phyloP scores from a whole-genome alignment of 1,140 invertebrate species.

The Augochlora pura region DNA sequence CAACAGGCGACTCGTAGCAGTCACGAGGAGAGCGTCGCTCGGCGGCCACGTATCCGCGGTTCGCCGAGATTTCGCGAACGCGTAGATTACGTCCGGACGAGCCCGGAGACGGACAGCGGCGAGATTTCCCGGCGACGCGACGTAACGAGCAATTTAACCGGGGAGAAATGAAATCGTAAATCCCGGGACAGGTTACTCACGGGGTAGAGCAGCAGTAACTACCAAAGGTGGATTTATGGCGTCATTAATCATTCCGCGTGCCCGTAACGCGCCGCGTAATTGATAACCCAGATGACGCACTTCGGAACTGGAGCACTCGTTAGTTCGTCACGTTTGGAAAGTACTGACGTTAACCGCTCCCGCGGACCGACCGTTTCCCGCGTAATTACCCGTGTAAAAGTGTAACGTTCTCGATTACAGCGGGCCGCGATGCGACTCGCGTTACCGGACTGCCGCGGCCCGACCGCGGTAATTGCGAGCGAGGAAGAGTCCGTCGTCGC shows the following conservation, averaged over 20 bases:
- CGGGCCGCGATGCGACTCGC: background rate
- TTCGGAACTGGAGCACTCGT: slow-evolving; percentile 60
- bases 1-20: slow-evolving; percentile 27
- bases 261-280: slow-evolving; percentile 59
- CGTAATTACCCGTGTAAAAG: slow-evolving; percentile 30
- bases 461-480: too few species aligned
- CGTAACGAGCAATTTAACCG: slow-evolving; percentile 46
- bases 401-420: slow-evolving; percentile 15
- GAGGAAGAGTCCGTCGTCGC: background rate
- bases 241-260: slow-evolving; percentile 58
- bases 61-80: too few species aligned
- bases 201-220: slow-evolving; percentile 43
- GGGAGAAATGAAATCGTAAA: slow-evolving; percentile 58
- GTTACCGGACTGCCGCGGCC: too few species aligned
- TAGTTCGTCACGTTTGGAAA: slow-evolving; percentile 52
- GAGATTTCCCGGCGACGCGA: slow-evolving; percentile 23
- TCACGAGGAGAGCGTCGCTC: slow-evolving; percentile 29
- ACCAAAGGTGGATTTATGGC: slow-evolving; percentile 62
- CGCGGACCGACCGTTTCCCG: slow-evolving; percentile 6
- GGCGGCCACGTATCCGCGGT: slow-evolving; percentile 17
- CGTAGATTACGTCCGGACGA: background rate
- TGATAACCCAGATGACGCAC: slow-evolving; percentile 64
- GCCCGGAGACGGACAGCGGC: background rate
- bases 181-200: slow-evolving; percentile 50
- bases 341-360: slow-evolving; percentile 41